Conservation (phyloP, 2,888 invertebrate species). For the Lamellibrachia satsuma region DNA sequence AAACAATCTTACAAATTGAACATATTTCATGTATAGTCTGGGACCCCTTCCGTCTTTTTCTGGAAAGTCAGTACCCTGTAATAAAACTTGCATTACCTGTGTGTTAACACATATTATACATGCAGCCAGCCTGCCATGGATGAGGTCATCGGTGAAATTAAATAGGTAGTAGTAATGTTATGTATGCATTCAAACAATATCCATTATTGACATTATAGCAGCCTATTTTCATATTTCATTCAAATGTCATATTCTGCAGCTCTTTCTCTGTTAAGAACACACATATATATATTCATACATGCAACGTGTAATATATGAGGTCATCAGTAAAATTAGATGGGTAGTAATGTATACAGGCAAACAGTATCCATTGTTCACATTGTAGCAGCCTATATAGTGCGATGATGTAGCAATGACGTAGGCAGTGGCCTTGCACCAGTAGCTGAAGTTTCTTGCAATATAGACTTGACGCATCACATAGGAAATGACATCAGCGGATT, state of each 20-base stretch:
- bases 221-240: background rate
- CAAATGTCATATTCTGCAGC: no score
- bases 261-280: no score
- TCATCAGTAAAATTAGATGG: no score
- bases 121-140: background rate
- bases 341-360: background rate
- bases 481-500: background rate
- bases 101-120: background rate
- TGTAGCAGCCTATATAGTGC: background rate
- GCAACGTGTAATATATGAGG: no score
- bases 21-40: no score
- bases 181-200: background rate
- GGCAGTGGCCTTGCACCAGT: background rate
- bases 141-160: background rate
- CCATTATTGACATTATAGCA: background rate
- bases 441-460: conserved; percentile 1
- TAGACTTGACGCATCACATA: background rate
- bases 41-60: background rate
- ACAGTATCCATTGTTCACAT: background rate
- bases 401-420: background rate
- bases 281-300: no score
- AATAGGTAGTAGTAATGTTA: background rate
- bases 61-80: background rate
- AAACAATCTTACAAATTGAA: no score
- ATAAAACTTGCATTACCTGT: background rate